Conservation (phyloP, 1,140 invertebrate species). For the Saxidomus purpurata region DNA sequence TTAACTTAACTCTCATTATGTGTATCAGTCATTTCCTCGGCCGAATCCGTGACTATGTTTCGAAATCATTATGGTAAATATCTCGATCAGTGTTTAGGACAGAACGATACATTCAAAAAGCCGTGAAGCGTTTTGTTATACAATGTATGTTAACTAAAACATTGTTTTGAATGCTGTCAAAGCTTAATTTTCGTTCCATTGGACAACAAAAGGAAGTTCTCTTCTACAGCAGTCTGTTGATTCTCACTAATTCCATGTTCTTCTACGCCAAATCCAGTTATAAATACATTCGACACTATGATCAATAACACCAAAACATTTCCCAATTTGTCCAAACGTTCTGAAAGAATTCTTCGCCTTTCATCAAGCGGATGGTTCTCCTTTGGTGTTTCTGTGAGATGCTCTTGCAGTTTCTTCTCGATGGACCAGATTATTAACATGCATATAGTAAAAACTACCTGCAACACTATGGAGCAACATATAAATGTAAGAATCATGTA, state of each 20-base stretch:
- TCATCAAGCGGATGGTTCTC: background rate
- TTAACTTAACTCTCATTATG: too few relatives aligned
- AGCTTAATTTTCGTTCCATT: slow-evolving; percentile 23
- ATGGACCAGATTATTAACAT: background rate
- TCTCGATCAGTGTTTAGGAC: too few relatives aligned
- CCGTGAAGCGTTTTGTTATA: too few relatives aligned
- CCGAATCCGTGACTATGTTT: too few relatives aligned
- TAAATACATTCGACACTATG: slow-evolving; percentile 52
- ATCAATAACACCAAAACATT: slow-evolving; percentile 48
- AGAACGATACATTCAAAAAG: too few relatives aligned
- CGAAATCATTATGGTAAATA: too few relatives aligned
- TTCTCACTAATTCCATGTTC: background rate
- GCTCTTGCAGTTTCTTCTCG: background rate
- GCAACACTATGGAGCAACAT: slow-evolving; percentile 8
- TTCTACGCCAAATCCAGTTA: slow-evolving; percentile 54
- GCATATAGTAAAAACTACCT: slow-evolving; percentile 50
- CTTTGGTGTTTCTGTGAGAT: background rate
- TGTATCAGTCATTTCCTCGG: too few relatives aligned
- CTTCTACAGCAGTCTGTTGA: too few relatives aligned
- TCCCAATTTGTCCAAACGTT: background rate
- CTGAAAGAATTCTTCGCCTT: background rate
- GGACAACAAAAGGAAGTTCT: background rate
- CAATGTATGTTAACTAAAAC: too few relatives aligned
- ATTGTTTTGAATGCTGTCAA: too few relatives aligned
- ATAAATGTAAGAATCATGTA: slow-evolving; percentile 21